These are phyloP conservation scores for Patella depressa DNA, from an alignment of 2,888 invertebrate genomes.

Conservation along the genomic window DNA sequence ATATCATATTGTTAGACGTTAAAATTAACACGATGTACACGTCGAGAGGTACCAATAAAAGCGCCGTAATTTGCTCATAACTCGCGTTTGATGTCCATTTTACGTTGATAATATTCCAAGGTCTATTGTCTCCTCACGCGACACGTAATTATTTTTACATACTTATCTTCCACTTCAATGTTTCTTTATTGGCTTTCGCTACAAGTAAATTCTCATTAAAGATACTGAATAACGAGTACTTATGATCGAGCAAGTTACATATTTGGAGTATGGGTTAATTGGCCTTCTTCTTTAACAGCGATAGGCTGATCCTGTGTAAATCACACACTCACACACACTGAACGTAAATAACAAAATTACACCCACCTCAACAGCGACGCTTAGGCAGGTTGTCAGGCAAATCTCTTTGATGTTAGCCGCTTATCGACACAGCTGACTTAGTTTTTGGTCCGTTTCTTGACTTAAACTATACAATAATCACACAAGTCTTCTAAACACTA, in stretches of 20 bases:
- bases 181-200: too few species aligned
- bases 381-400: neutral
- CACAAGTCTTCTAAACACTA: constrained; percentile 5
- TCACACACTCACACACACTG: neutral
- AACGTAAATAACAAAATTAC: neutral
- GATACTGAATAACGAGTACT: too few species aligned
- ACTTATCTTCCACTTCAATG: too few species aligned
- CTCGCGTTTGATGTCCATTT: neutral
- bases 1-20: neutral
- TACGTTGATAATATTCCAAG: neutral
- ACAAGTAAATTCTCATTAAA: too few species aligned
- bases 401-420: constrained; percentile 5
- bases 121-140: too few species aligned
- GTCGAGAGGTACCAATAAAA: constrained; percentile 2
- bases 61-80: neutral
- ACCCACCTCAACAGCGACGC: neutral
- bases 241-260: too few species aligned
- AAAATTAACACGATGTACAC: neutral
- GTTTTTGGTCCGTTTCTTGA: neutral
- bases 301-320: neutral
- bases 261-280: too few species aligned
- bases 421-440: neutral
- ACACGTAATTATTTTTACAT: too few species aligned
- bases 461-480: neutral
- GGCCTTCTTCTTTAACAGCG: too few species aligned